A percentile compares a stretch with the other conserved stretches of the same genome.
Conservation (phyloP, 2,888 invertebrate genomes). For the Meliscaeva auricollis region DNA sequence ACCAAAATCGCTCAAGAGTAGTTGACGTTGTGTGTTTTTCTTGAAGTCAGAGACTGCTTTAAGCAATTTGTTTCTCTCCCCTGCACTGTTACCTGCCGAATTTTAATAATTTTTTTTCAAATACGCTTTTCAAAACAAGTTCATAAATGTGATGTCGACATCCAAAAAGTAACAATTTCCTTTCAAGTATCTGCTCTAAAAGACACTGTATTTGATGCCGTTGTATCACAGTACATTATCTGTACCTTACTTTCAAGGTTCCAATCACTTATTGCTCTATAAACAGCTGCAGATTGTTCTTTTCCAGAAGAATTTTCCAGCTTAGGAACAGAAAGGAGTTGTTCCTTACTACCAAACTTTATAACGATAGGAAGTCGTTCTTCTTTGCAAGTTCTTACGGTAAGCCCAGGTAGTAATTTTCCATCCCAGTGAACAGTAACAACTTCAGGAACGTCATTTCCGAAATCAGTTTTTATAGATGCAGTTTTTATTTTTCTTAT, state of each 20-base stretch:
- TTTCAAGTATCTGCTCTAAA: slow-evolving; percentile 71
- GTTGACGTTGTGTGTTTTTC: background rate
- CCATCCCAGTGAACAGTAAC: slow-evolving; percentile 79
- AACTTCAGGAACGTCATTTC: slow-evolving; percentile 78
- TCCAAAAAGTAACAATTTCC: slow-evolving; percentile 58
- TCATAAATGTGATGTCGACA: slow-evolving; percentile 55
- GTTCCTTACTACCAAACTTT: slow-evolving; percentile 77
- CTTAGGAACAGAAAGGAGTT: slow-evolving; percentile 64
- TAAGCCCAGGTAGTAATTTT: slow-evolving; percentile 76
- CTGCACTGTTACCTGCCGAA: too few relatives aligned
- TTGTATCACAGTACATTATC: slow-evolving; percentile 76
- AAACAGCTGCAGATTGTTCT: slow-evolving; percentile 77
- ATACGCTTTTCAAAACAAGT: slow-evolving; percentile 27
- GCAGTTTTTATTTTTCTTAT: slow-evolving; percentile 67
- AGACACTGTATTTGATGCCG: slow-evolving; percentile 77
- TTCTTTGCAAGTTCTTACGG: slow-evolving; percentile 61
- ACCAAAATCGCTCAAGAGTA: background rate
- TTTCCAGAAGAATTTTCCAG: slow-evolving; percentile 54
- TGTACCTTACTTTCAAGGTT: slow-evolving; percentile 72
- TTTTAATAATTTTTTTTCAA: too few relatives aligned
- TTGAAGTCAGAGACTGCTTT: background rate
- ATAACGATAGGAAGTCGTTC: slow-evolving; percentile 81
- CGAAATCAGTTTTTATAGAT: slow-evolving; percentile 79
- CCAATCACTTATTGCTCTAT: slow-evolving; percentile 61
- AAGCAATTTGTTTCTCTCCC: background rate